Conservation (phyloP, 2,888 invertebrate genomes). For the Barypeithes pellucidus region DNA sequence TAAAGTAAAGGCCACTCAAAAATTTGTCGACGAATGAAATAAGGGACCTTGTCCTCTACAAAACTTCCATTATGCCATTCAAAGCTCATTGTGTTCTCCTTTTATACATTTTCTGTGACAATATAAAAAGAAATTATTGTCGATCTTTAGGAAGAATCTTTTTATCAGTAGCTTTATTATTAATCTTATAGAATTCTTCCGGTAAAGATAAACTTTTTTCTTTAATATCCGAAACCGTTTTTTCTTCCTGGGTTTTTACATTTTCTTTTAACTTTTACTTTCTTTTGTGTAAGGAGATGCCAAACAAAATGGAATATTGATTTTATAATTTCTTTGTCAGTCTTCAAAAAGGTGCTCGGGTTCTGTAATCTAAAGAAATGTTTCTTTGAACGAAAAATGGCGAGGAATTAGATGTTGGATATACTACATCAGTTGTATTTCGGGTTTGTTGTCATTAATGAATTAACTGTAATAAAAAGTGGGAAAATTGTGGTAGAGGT, state of each 20-base stretch:
- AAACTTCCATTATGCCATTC: background rate
- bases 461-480: too few relatives aligned
- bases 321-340: conserved; percentile 14
- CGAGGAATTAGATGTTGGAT: too few relatives aligned
- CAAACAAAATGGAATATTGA: conserved; percentile 23
- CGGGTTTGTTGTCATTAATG: too few relatives aligned
- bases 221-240: conserved; percentile 17
- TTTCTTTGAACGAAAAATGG: too few relatives aligned
- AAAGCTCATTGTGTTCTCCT: background rate
- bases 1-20: too few relatives aligned
- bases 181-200: conserved; percentile 12
- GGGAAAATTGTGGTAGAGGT: too few relatives aligned
- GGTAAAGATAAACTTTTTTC: conserved; percentile 11
- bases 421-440: too few relatives aligned
- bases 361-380: background rate
- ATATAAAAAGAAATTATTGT: conserved; percentile 1
- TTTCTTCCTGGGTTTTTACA: conserved; percentile 13
- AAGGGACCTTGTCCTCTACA: background rate
- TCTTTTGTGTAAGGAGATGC: conserved; percentile 2
- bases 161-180: conserved; percentile 13
- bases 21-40: background rate
- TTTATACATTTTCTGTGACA: background rate
- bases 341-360: conserved; percentile 3
- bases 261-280: conserved; percentile 17
- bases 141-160: background rate